These are phyloP conservation scores for Psilanteris sp. DNA, from an alignment of 1,140 invertebrate species.

Conservation along the genomic window DNA sequence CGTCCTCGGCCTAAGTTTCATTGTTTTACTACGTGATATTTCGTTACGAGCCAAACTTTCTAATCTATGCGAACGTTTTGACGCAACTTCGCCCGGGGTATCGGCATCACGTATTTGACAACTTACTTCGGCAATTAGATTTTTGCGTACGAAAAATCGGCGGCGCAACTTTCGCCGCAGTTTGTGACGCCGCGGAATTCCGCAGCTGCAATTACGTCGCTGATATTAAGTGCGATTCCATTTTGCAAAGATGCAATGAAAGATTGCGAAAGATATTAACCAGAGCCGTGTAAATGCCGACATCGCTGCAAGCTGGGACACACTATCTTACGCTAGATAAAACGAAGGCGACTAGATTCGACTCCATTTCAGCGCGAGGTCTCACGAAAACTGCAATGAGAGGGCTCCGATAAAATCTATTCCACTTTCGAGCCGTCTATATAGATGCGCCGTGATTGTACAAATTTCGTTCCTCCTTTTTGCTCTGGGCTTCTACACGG, in stretches of 20 bases:
- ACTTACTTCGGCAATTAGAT: slow-evolving; percentile 13
- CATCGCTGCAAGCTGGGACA: not conserved
- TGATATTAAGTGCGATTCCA: slow-evolving; percentile 5
- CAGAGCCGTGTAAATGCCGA: not conserved
- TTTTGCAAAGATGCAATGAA: slow-evolving; percentile 11
- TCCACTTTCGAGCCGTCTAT: slow-evolving; percentile 13
- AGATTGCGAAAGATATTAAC: slow-evolving; percentile 7
- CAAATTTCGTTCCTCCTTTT: not conserved
- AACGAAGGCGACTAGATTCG: slow-evolving; percentile 26
- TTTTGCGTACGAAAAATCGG: not conserved
- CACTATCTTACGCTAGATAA: slow-evolving; percentile 32
- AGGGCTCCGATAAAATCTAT: slow-evolving; percentile 30
- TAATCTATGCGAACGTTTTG: slow-evolving; percentile 24
- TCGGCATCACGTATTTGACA: slow-evolving; percentile 36
- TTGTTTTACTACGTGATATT: slow-evolving; percentile 3
- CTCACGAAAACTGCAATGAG: slow-evolving; percentile 36
- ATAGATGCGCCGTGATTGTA: slow-evolving; percentile 16
- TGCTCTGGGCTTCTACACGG: no score
- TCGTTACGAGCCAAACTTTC: slow-evolving; percentile 3
- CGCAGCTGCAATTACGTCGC: not conserved
- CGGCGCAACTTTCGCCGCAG: not conserved
- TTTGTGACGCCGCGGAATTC: slow-evolving; percentile 1
- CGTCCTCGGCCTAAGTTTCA: no score
- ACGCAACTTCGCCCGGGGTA: slow-evolving; percentile 5
- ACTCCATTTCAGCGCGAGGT: slow-evolving; percentile 18